phyloP scores from a whole-genome alignment of 2,113 vertebrate genomes.

The Reinhardtius hippoglossoides region DNA sequence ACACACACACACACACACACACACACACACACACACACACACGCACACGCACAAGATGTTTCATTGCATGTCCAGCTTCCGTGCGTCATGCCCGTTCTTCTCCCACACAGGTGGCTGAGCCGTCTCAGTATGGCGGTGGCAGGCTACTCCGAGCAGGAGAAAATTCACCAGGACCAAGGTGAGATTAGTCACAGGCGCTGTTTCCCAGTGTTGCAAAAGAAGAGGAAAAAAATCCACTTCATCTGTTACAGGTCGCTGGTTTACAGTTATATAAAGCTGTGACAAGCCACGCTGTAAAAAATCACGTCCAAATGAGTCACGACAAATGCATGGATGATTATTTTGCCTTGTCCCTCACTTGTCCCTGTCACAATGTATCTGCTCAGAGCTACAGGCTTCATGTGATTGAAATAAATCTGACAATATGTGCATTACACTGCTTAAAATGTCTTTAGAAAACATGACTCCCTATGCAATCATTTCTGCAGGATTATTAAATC shows the following conservation, averaged over 20 bases:
- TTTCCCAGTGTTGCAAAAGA: background rate
- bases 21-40: conserved; percentile 17
- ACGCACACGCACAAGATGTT: background rate
- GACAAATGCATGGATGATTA: conserved; percentile 10
- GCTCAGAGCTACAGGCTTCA: no score
- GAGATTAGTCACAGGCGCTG: conserved; percentile 70
- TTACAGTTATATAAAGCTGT: conserved; percentile 14
- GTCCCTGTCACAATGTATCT: no score
- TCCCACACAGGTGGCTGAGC: conserved; percentile 93
- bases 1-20: conserved; percentile 5
- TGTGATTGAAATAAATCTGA: no score
- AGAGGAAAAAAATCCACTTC: background rate
- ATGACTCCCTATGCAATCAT: no score
- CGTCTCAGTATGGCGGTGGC: conserved; percentile 95
- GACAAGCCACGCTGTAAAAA: background rate
- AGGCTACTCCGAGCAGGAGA: conserved; percentile 94
- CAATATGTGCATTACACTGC: no score
- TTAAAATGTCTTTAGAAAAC: no score
- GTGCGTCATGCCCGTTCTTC: conserved; percentile 67
- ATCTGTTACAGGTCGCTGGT: conserved; percentile 22
- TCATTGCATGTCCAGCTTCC: conserved; percentile 21
- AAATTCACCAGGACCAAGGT: conserved; percentile 96
- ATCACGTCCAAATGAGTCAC: conserved; percentile 1
- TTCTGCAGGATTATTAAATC: no score
- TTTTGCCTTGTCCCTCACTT: background rate